A percentile compares a stretch with the other conserved stretches of the same genome.
These are phyloP conservation scores for Hemaris fuciformis DNA, from an alignment of 2,888 invertebrate species.

Conservation along the genomic window DNA sequence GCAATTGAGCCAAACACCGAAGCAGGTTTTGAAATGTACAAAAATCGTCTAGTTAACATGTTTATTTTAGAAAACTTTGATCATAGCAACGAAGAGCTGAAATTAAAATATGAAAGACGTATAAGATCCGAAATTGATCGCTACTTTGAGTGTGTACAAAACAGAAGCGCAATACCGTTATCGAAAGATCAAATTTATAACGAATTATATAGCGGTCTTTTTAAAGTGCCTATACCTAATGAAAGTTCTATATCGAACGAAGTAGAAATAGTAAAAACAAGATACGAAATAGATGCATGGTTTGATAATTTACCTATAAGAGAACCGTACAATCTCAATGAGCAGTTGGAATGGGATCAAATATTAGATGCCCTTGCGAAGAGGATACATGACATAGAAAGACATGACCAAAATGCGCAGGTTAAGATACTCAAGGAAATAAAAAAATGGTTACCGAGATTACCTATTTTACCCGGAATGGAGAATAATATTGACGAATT, in stretches of 20 bases:
- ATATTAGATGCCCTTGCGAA: conserved; percentile 49
- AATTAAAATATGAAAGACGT: conserved; percentile 45
- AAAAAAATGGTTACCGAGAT: conserved; percentile 47
- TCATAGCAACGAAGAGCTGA: conserved; percentile 43
- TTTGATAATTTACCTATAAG: conserved; percentile 49
- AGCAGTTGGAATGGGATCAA: conserved; percentile 47
- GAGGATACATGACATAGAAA: conserved; percentile 53
- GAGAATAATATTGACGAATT: conserved; percentile 33
- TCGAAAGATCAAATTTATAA: conserved; percentile 50
- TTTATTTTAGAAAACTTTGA: conserved; percentile 65
- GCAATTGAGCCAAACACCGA: conserved; percentile 32
- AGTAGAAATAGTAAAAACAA: conserved; percentile 58
- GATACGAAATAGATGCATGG: conserved; percentile 57
- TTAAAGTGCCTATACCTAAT: conserved; percentile 50
- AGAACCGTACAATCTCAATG: conserved; percentile 30
- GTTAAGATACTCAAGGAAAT: conserved; percentile 50
- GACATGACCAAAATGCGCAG: conserved; percentile 30
- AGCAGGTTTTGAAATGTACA: conserved; percentile 59
- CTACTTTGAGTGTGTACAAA: conserved; percentile 43
- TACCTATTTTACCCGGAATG: conserved; percentile 42
- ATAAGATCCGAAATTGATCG: conserved; percentile 47
- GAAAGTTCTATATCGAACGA: conserved; percentile 42
- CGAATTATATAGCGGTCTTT: conserved; percentile 50
- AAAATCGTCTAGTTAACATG: conserved; percentile 48
- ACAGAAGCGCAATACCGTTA: conserved; percentile 42